Evolutionary conservation across 2,797 vertebrate genomes (phyloP).

Genomic region (Geotrypetes seraphini): DNA sequence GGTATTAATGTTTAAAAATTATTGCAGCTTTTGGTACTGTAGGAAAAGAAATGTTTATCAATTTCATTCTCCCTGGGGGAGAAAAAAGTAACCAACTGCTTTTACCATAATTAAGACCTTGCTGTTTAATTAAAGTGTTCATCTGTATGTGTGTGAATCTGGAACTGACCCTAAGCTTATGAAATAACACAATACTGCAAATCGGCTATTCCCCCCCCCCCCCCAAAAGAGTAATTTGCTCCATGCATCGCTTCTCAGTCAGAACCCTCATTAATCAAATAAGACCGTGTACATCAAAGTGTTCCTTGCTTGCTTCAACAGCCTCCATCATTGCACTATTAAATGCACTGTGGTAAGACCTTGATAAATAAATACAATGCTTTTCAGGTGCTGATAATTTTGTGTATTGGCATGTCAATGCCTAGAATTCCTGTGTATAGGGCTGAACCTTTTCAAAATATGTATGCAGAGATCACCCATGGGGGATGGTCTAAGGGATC

Average conservation of each 20-base stretch:
- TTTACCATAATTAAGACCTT: constrained; percentile 46
- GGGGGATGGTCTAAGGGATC: too few relatives aligned
- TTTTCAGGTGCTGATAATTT: constrained; percentile 58
- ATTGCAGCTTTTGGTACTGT: neutral
- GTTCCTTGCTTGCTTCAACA: constrained; percentile 45
- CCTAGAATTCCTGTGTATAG: constrained; percentile 24
- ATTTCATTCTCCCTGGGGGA: neutral
- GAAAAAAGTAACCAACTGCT: constrained; percentile 22
- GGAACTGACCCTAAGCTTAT: constrained; percentile 55
- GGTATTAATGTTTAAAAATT: too few relatives aligned
- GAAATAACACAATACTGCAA: constrained; percentile 74
- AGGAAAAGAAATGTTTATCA: constrained; percentile 5
- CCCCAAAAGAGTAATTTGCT: constrained; percentile 73
- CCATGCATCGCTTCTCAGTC: constrained; percentile 57
- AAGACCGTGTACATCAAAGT: constrained; percentile 68
- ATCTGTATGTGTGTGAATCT: constrained; percentile 35
- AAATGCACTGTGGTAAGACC: constrained; percentile 55
- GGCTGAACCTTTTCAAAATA: constrained; percentile 4
- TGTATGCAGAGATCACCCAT: too few relatives aligned
- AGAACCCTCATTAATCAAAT: constrained; percentile 74
- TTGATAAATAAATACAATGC: constrained; percentile 58
- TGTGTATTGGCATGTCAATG: constrained; percentile 38
- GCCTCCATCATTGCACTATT: constrained; percentile 65
- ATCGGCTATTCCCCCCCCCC: constrained; percentile 75
- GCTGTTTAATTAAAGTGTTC: constrained; percentile 37